Base-by-base conservation (phyloP, 2,888 invertebrate genomes). In the Tuta absoluta region DNA sequence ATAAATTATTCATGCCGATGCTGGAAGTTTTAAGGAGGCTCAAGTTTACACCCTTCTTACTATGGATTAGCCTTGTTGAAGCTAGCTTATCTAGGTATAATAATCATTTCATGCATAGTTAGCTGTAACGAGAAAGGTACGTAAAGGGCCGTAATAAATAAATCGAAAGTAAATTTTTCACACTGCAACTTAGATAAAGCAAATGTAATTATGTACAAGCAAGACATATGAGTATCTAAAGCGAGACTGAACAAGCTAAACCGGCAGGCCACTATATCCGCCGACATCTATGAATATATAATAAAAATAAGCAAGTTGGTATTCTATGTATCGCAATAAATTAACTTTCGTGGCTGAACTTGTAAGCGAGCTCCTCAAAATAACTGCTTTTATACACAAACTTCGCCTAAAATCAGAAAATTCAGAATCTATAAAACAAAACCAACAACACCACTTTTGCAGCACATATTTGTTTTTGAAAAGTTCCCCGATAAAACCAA, bases 91-190 rank as follows among this genome's bases (percentile, higher is more conserved):
- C 10, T 33, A 7, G n/a, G n/a, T 81, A 81, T 79, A 68, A 76
- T 75, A 75, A 69, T 73, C 82, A 77, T 80, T 82, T 85, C 77
- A 81, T 80, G 69, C 77, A 76, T 70, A 71, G 63, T 69, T 10
- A 8, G 45, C n/a, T n/a, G 45, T 17, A n/a, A 45, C 5, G n/a
- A 45, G 17, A 17, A 45, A 45, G 45, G 17, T 17, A 17, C 4
- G 10, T 1, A 33, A 8, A n/a, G n/a, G n/a, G n/a, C n/a, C n/a
- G n/a, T n/a, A n/a, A n/a, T n/a, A n/a, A n/a, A n/a, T n/a, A n/a
- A n/a, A n/a, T n/a, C n/a, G n/a, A n/a, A n/a, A n/a, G n/a, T n/a
- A n/a, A n/a, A n/a, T n/a, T n/a, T n/a, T n/a, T n/a, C n/a, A n/a
- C n/a, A n/a, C n/a, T n/a, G n/a, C n/a, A n/a, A n/a, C n/a, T n/a